phyloP scores from a whole-genome alignment of 2,888 invertebrate species.

The Apantesis nais region DNA sequence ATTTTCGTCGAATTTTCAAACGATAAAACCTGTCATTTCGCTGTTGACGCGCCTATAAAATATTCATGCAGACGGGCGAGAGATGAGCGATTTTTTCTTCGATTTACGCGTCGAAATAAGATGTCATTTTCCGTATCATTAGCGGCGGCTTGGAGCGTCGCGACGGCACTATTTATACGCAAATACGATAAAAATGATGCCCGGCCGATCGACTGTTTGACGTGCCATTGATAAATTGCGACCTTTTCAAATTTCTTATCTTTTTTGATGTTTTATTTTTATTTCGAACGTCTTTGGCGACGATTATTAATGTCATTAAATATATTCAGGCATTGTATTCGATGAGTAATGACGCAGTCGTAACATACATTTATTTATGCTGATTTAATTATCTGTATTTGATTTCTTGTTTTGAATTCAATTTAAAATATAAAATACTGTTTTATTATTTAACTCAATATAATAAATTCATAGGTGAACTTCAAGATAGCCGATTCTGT shows the following conservation, averaged over 20 bases:
- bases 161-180: conserved; percentile 85
- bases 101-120: conserved; percentile 85
- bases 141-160: conserved; percentile 80
- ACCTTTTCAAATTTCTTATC: conserved; percentile 75
- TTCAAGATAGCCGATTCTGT: conserved; percentile 28
- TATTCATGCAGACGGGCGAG: conserved; percentile 83
- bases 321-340: conserved; percentile 51
- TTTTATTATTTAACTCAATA: neutral
- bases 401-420: neutral
- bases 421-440: neutral
- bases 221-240: conserved; percentile 84
- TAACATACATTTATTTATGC: conserved; percentile 18
- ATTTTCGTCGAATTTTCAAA: conserved; percentile 85
- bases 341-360: conserved; percentile 52
- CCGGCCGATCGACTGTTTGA: conserved; percentile 83
- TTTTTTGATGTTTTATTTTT: conserved; percentile 63
- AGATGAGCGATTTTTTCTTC: conserved; percentile 86
- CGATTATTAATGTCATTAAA: conserved; percentile 58
- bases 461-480: neutral
- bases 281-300: conserved; percentile 53
- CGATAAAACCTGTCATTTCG: conserved; percentile 86
- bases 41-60: conserved; percentile 86
- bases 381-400: neutral
- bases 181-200: conserved; percentile 85
- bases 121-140: conserved; percentile 87